These are phyloP conservation scores for Tyrophagus putrescentiae DNA, from an alignment of 1,140 invertebrate species.

Conservation along the genomic window DNA sequence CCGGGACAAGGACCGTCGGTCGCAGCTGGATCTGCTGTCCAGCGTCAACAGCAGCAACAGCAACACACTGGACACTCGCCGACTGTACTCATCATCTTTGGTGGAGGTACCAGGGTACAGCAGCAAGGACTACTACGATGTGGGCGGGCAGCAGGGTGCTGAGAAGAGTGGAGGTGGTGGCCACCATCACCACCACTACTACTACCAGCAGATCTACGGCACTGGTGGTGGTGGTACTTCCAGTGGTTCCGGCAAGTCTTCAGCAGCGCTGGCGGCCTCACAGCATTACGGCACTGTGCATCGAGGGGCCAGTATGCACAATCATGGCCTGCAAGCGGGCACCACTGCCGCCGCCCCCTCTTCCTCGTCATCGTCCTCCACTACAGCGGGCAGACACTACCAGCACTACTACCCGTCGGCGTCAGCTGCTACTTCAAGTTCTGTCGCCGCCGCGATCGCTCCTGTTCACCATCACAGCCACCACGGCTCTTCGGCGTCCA, in stretches of 20 bases:
- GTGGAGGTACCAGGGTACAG: neutral
- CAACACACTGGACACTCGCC: neutral
- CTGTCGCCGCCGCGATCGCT: neutral
- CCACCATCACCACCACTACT: slow-evolving; percentile 7
- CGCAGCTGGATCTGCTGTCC: neutral
- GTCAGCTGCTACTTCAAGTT: neutral
- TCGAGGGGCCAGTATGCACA: neutral
- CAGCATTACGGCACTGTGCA: neutral
- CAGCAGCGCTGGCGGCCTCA: neutral
- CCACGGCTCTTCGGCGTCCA: neutral
- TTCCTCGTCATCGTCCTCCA: no score
- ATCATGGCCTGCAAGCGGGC: no score
- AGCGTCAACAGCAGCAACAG: no score
- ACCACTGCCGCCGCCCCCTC: no score
- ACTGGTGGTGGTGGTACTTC: neutral
- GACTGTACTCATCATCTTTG: neutral
- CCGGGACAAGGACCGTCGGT: neutral
- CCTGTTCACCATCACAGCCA: neutral
- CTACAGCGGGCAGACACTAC: slow-evolving; percentile 5
- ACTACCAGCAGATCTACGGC: slow-evolving; percentile 5
- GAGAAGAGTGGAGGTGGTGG: neutral
- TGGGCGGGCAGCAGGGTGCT: neutral
- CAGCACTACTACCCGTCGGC: slow-evolving; percentile 4
- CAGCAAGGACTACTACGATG: neutral
- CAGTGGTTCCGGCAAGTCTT: neutral